A percentile compares a stretch with the other conserved stretches of the same genome.
Evolutionary conservation across 2,888 invertebrate species (phyloP).

Genomic region (Cinara cedri): DNA sequence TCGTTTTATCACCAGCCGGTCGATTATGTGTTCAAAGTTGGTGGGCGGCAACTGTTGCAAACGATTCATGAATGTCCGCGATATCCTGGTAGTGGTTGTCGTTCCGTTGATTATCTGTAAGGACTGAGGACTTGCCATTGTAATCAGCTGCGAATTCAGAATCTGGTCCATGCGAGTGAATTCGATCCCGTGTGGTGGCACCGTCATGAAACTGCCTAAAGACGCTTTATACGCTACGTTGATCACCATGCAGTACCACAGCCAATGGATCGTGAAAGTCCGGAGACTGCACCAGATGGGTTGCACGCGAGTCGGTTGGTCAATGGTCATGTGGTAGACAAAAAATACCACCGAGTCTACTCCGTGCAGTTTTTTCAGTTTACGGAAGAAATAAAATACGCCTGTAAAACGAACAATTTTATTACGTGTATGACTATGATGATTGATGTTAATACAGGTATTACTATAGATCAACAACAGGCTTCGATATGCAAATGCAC

Average conservation of each 20-base stretch:
- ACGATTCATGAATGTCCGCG: constrained; percentile 42
- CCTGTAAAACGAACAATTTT: background rate
- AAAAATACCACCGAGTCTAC: constrained; percentile 38
- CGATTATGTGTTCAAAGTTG: constrained; percentile 54
- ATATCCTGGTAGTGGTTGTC: constrained; percentile 37
- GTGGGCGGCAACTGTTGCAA: constrained; percentile 45
- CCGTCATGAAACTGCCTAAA: constrained; percentile 58
- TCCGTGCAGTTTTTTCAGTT: constrained; percentile 11
- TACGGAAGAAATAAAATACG: constrained; percentile 38
- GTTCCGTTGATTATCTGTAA: constrained; percentile 56
- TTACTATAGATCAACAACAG: too few relatives aligned
- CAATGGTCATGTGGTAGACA: constrained; percentile 55
- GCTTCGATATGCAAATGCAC: too few relatives aligned
- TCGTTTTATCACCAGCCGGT: constrained; percentile 53
- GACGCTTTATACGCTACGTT: constrained; percentile 58
- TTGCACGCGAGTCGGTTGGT: constrained; percentile 53
- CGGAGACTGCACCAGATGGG: constrained; percentile 41
- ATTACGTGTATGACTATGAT: too few relatives aligned
- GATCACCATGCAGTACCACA: constrained; percentile 58
- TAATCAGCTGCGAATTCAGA: constrained; percentile 50
- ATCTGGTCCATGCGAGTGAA: constrained; percentile 58
- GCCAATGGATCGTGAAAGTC: constrained; percentile 56
- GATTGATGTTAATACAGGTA: too few relatives aligned
- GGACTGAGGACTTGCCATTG: constrained; percentile 54
- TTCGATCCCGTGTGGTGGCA: constrained; percentile 57